Evolutionary conservation across 2,113 vertebrate genomes (phyloP), one percentile per base, ranked within the genome.

Genomic region (Gnathochromis pfefferi): DNA sequence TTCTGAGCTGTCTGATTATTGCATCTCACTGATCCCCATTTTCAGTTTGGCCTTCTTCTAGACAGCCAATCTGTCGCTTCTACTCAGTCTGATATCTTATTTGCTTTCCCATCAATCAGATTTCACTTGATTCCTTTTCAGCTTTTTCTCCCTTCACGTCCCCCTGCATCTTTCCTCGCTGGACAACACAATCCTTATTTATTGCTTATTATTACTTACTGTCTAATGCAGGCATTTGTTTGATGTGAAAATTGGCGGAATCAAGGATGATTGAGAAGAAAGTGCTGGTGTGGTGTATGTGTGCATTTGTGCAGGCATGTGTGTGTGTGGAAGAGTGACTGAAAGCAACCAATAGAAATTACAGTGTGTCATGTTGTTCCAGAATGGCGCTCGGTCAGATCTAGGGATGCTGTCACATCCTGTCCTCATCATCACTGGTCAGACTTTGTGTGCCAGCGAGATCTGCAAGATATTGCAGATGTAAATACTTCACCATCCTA

Each of bases 331-430:
- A 84, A 85, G 88, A 87, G 78, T 26, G 68, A 84, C 54, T 87
- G 83, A 86, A 93, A 90, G 85, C 81, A 85, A 87, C 84, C 88
- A 91, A 75, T 49, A 55, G 86, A 86, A 83, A 86, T 80, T 78
- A 81, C 73, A 60, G 86, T 51, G 85, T 90, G 91, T 89, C 58
- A 79, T 84, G 47, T 88, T 85, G 89, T 83, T 91, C 80, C 86
- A 80, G 88, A 82, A 81, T 85, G 87, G 85, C 82, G 82, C 87
- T 85, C 92, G 80, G 92, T 92, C 91, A 89, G 86, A 93, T 93
- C 86, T 54, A 87, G 88, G 85, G 88, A 91, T 85, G 65, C 91
- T 95, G 94, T 95, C 94, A 94, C 91, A 90, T 95, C 87, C 75
- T 31, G 80, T 93, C 68, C 79, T 68, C 84, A 70, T 94, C 92